Percentiles rank a stretch among this genome's conserved stretches.
Conservation (phyloP, 2,797 vertebrate genomes). For the Neostethus bicornis region DNA sequence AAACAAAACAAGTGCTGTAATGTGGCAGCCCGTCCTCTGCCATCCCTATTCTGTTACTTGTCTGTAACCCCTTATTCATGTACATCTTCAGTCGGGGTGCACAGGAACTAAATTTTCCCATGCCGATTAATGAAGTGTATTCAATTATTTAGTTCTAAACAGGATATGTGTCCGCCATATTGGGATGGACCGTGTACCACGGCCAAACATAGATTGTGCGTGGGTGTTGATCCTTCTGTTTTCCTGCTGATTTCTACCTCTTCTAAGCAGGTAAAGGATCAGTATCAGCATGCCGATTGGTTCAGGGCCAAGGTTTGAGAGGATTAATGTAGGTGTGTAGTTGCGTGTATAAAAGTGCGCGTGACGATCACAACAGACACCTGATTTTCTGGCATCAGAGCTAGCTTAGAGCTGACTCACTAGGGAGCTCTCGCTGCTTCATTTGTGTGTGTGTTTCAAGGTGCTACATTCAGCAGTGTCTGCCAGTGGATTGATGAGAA, state of each 20-base stretch:
- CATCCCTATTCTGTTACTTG: no score
- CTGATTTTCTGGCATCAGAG: slow-evolving; percentile 30
- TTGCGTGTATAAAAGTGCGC: slow-evolving; percentile 10
- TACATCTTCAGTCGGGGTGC: no score
- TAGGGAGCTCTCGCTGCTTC: slow-evolving; percentile 21
- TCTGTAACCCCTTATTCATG: no score
- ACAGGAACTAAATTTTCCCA: no score
- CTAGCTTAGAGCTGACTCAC: slow-evolving; percentile 64
- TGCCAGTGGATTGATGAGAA: background rate
- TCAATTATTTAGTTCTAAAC: slow-evolving; percentile 22
- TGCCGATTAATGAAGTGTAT: no score
- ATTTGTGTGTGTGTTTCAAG: slow-evolving; percentile 18
- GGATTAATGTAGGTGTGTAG: slow-evolving; percentile 41
- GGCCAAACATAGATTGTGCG: slow-evolving; percentile 39
- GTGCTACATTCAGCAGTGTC: background rate
- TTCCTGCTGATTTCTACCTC: slow-evolving; percentile 34
- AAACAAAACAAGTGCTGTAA: no score
- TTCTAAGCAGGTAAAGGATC: slow-evolving; percentile 54
- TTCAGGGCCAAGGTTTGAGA: slow-evolving; percentile 41
- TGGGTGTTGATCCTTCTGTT: slow-evolving; percentile 50
- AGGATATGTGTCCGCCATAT: slow-evolving; percentile 22
- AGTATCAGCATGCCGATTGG: slow-evolving; percentile 47
- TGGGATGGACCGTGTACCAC: slow-evolving; percentile 12
- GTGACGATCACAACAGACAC: slow-evolving; percentile 41
- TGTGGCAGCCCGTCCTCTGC: no score